Base-by-base conservation (phyloP, 2,797 vertebrate species). In the Chiroxiphia lanceolata region DNA sequence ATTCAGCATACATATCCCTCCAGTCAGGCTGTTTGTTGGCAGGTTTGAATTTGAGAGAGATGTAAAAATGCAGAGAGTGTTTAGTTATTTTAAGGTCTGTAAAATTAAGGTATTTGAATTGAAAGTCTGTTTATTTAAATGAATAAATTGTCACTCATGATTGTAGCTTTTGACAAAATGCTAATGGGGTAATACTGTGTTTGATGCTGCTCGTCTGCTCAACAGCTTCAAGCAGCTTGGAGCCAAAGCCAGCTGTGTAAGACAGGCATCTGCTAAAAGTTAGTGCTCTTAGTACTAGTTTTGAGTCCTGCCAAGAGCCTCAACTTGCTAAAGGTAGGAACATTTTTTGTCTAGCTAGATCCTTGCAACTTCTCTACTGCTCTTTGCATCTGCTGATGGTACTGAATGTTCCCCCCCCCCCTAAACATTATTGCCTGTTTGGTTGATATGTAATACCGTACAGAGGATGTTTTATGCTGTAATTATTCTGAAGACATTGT, bases 361-460 rank as follows among this genome's bases (percentile, higher is more conserved):
- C 93, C 91, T 97, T 93, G 91, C 78, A 83, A 90, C 59, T 92
- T 91, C 85, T 95, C 76, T 90, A 77, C 72, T 91, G 86, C 92
- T 96, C 51, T 97, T 95, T 91, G 91, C 95, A 89, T 90, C 90
- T 92, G 93, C 95, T 97, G 80, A 90, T 96, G 96, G 94, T 97
- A 96, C 97, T 85, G 90, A 94, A 90, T 93, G 71, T 47, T 93
- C 31, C 33, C 1, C 2, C 5, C n/a, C 40, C 38, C 70, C 67
- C 82, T 56, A 78, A 84, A 89, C 71, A 27, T 96, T 94, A 91
- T 13, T 96, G 91, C 95, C 92, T 92, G 64, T 87, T 96, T 86
- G 94, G 84, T 93, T 96, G 89, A 93, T 89, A 91, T 94, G 92
- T 97, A 95, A 97, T 95, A 85, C 90, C 34, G 0, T 96, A 89